A percentile compares a stretch with the other conserved stretches of the same genome.
phyloP scores from a whole-genome alignment of 2,888 invertebrate species.

The Temnothorax ravouxi region DNA sequence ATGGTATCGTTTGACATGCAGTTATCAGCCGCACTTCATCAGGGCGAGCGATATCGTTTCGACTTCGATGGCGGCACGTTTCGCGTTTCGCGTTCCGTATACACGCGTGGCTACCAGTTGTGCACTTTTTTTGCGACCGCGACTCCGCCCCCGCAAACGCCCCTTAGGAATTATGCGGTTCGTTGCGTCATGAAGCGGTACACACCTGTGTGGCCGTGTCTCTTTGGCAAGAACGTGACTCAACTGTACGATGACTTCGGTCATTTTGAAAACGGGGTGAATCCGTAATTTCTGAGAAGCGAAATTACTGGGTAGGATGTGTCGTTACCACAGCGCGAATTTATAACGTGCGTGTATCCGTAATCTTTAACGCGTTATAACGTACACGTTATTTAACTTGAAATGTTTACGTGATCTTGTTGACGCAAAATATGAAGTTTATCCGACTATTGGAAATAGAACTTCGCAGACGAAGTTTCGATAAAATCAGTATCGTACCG shows the following conservation, averaged over 20 bases:
- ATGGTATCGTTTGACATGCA: constrained; percentile 70
- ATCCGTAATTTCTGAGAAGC: constrained; percentile 14
- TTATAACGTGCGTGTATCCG: neutral
- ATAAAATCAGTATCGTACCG: constrained; percentile 32
- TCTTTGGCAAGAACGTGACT: constrained; percentile 20
- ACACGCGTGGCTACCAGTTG: constrained; percentile 49
- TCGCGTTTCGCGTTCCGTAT: constrained; percentile 50
- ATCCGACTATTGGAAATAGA: neutral
- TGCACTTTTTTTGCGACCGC: constrained; percentile 46
- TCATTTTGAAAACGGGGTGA: constrained; percentile 42
- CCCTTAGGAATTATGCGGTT: constrained; percentile 67
- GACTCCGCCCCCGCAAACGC: constrained; percentile 71
- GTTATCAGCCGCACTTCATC: constrained; percentile 60
- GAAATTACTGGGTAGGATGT: neutral
- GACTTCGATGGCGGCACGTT: constrained; percentile 67
- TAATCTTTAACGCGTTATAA: neutral
- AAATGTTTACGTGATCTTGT: neutral
- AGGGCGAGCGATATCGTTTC: constrained; percentile 62
- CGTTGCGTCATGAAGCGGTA: constrained; percentile 41
- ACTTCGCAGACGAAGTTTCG: neutral
- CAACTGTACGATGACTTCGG: constrained; percentile 22
- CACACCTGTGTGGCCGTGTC: constrained; percentile 68
- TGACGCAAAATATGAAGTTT: neutral
- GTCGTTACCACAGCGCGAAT: neutral
- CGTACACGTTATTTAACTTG: neutral